Percentiles rank a stretch among this genome's conserved stretches.
Conservation (phyloP, 2,113 vertebrate genomes). For the Laticauda laticaudata region DNA sequence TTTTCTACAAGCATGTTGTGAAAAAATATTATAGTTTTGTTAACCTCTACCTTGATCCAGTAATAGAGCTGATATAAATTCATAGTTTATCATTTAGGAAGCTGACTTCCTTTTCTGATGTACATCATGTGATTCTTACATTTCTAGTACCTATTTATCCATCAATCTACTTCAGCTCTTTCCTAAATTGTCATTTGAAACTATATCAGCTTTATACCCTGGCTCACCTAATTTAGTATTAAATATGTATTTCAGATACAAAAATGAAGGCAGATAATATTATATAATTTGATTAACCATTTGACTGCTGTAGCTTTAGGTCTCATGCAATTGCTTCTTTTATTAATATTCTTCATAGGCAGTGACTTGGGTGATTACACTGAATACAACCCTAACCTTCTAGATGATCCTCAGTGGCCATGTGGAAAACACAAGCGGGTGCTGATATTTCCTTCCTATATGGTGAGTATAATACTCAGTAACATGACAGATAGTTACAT, state of each 20-base stretch:
- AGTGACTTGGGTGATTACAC: slow-evolving; percentile 87
- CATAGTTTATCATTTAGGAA: neutral
- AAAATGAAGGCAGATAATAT: neutral
- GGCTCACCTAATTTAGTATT: neutral
- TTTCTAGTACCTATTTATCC: neutral
- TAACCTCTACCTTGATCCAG: neutral
- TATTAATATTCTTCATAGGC: slow-evolving; percentile 70
- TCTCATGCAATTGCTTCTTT: slow-evolving; percentile 3
- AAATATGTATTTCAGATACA: slow-evolving; percentile 31
- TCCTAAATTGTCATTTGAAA: slow-evolving; percentile 38
- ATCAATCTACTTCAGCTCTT: slow-evolving; percentile 12
- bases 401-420: slow-evolving; percentile 98
- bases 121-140: fast-evolving
- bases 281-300: slow-evolving; percentile 22
- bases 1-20: neutral
- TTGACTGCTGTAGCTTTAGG: neutral
- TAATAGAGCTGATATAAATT: neutral
- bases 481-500: neutral
- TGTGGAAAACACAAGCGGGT: slow-evolving; percentile 98
- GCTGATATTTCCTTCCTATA: slow-evolving; percentile 96
- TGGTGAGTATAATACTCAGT: slow-evolving; percentile 77
- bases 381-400: slow-evolving; percentile 94
- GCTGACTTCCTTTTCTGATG: neutral
- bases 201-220: neutral
- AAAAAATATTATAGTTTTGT: neutral